Percentiles rank a stretch among this genome's conserved stretches.
phyloP scores from a whole-genome alignment of 1,140 invertebrate species.

The Asbolus verrucosus region DNA sequence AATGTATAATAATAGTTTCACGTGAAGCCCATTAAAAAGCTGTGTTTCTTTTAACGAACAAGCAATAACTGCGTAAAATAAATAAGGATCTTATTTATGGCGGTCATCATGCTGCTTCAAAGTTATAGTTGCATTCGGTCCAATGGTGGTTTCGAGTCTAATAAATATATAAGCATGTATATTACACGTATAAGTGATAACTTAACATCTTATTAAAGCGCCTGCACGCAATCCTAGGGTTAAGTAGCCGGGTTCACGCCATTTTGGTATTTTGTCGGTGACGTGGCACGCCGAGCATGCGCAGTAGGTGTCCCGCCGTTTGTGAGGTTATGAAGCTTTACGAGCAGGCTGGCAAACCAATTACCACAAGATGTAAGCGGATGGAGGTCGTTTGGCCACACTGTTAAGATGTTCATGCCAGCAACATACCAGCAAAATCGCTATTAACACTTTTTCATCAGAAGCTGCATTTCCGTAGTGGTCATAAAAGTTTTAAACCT shows the following conservation, averaged over 20 bases:
- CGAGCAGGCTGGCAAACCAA: slow-evolving; percentile 32
- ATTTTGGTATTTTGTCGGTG: slow-evolving; percentile 52
- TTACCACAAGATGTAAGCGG: too few relatives aligned
- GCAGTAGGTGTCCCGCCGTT: slow-evolving; percentile 48
- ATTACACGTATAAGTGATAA: slow-evolving; percentile 57
- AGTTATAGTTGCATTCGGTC: slow-evolving; percentile 33
- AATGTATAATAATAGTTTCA: background rate
- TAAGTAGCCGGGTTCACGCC: slow-evolving; percentile 57
- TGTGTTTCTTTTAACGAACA: slow-evolving; percentile 46
- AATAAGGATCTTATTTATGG: slow-evolving; percentile 13
- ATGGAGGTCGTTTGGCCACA: too few relatives aligned
- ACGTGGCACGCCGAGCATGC: slow-evolving; percentile 43
- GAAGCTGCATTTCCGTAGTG: too few relatives aligned
- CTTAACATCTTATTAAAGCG: slow-evolving; percentile 60
- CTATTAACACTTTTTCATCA: too few relatives aligned
- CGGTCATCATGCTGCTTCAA: slow-evolving; percentile 19
- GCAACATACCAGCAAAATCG: too few relatives aligned
- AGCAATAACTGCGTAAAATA: slow-evolving; percentile 17
- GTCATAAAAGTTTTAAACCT: too few relatives aligned
- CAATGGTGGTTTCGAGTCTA: slow-evolving; percentile 35
- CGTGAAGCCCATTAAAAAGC: slow-evolving; percentile 9
- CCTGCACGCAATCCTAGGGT: slow-evolving; percentile 52
- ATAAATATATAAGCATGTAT: slow-evolving; percentile 48
- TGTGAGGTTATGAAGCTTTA: slow-evolving; percentile 45
- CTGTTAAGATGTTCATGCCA: too few relatives aligned